Evolutionary conservation across 1,140 invertebrate species (phyloP), one percentile per base, ranked within the genome.

Genomic region (Oreohelix idahoensis): DNA sequence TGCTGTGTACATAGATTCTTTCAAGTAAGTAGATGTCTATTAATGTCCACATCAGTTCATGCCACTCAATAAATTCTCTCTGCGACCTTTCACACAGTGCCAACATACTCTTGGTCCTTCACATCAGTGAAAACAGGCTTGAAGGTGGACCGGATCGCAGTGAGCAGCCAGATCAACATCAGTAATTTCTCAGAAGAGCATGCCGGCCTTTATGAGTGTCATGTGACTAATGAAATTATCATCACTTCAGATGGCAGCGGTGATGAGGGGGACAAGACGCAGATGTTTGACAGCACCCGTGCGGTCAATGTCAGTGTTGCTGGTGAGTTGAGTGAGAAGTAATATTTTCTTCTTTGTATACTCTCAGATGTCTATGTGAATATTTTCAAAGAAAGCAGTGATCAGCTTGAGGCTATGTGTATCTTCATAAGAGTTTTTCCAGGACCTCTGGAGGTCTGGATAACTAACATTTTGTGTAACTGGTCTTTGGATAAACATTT

Each of bases 31-130:
- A n/a, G n/a, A n/a, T n/a, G n/a, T n/a, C n/a, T n/a, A n/a, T n/a
- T n/a, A n/a, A n/a, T 39, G 8, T 23, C 2, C 71, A 36, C 35
- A 35, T 29, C 63, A 29, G 10, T 36, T 17, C 69, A 71, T 71
- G 69, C 69, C 10, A 8, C 10, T 39, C 13, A 36, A 71, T 39
- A 13, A 36, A 26, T 32, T 32, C 23, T 66, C 20, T 5, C 8
- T 66, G 26, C 20, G 32, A 66, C 20, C 4, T 66, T 58, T 39
- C 32, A 29, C n/a, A 63, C 32, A 82, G 80, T 38, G 2, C 80
- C 80, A 4, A 82, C 80, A 20, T 75, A 82, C 51, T 74, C 70
- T 71, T 82, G 80, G 80, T 38, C 58, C 8, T 81, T 71, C 66
- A 81, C 79, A 5, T 66, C 79, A 4, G 39, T 38, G 8, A 66